Conservation (phyloP, 2,888 invertebrate genomes). For the Agonopterix heracliana region DNA sequence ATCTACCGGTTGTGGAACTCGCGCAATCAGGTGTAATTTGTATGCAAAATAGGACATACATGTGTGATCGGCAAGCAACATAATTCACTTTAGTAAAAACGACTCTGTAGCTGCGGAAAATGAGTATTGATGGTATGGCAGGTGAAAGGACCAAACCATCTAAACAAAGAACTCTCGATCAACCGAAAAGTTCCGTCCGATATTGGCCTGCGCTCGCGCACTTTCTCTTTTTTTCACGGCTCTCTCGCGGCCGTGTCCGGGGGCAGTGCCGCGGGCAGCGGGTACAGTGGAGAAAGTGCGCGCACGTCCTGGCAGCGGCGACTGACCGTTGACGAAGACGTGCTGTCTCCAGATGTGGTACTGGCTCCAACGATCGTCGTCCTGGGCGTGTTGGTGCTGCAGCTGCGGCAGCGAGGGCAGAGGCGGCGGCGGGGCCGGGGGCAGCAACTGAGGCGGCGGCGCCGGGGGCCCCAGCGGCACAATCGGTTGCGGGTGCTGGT, state of each 20-base stretch:
- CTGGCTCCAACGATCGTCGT: constrained; percentile 82
- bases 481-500: constrained; percentile 60
- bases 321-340: constrained; percentile 86
- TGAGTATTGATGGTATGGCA: constrained; percentile 7
- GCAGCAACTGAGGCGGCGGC: constrained; percentile 79
- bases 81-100: too few species aligned
- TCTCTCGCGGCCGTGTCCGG: constrained; percentile 27
- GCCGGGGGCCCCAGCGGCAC: constrained; percentile 79
- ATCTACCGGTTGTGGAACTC: background rate
- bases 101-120: too few species aligned
- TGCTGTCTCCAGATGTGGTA: constrained; percentile 89
- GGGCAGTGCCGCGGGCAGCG: constrained; percentile 21
- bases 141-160: constrained; percentile 42
- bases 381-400: constrained; percentile 77
- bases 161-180: constrained; percentile 55
- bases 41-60: too few species aligned
- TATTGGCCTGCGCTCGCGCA: constrained; percentile 48
- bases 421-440: constrained; percentile 75
- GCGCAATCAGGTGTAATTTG: too few species aligned
- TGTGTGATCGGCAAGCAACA: too few species aligned
- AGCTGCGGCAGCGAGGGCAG: constrained; percentile 80
- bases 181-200: constrained; percentile 49
- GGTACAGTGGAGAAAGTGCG: constrained; percentile 43
- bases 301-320: constrained; percentile 29
- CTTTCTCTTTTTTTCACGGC: constrained; percentile 57